A percentile compares a stretch with the other conserved stretches of the same genome.
These are phyloP conservation scores for Crotalus viridis DNA, from an alignment of 2,113 vertebrate genomes.

Conservation along the genomic window DNA sequence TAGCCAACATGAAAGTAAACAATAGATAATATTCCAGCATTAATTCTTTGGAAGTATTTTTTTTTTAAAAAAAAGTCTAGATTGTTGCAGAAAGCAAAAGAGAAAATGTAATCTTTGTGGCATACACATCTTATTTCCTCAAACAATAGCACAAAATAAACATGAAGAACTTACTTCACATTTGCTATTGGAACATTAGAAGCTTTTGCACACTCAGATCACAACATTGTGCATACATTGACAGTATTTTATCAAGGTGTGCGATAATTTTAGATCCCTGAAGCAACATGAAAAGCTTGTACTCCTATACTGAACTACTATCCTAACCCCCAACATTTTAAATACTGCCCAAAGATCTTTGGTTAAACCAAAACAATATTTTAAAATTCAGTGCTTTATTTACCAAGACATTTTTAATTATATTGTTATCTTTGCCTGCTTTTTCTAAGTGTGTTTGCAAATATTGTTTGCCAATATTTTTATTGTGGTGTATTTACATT, in stretches of 20 bases:
- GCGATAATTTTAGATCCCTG: neutral
- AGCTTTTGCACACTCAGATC: neutral
- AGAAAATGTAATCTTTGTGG: conserved; percentile 49
- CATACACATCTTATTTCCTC: conserved; percentile 45
- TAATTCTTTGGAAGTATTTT: conserved; percentile 53
- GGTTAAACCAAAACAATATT: neutral
- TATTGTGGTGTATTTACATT: neutral
- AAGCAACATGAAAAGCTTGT: neutral
- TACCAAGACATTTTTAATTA: neutral
- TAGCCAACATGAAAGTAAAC: conserved; percentile 58
- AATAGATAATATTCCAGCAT: conserved; percentile 53
- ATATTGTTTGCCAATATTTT: neutral
- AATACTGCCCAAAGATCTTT: neutral
- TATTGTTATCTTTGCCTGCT: neutral
- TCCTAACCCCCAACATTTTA: too few relatives aligned
- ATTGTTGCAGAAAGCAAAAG: conserved; percentile 58
- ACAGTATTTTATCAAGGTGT: neutral
- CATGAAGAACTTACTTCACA: neutral
- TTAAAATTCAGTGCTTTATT: neutral
- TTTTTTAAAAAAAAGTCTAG: conserved; percentile 57
- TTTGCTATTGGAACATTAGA: neutral
- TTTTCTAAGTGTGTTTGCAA: neutral
- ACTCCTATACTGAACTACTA: neutral
- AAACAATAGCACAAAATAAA: conserved; percentile 60
- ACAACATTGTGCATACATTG: neutral